These are phyloP conservation scores for Nebria salina DNA, from an alignment of 2,888 invertebrate genomes.

Conservation along the genomic window DNA sequence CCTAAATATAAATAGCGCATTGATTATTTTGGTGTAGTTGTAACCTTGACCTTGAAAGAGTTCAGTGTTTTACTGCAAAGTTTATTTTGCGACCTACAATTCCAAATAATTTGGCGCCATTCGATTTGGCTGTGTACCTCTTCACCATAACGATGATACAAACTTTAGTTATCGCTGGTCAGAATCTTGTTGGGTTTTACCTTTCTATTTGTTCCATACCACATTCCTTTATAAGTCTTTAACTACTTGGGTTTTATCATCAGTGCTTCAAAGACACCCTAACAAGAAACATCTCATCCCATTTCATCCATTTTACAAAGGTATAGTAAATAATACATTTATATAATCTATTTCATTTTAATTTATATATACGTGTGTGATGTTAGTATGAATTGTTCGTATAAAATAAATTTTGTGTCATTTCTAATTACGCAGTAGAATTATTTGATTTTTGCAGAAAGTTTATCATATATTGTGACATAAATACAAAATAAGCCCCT, in stretches of 20 bases:
- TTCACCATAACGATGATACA: background rate
- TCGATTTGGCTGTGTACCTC: background rate
- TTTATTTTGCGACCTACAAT: slow-evolving; percentile 25
- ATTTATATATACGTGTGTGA: background rate
- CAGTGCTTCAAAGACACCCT: slow-evolving; percentile 2
- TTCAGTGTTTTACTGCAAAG: slow-evolving; percentile 2
- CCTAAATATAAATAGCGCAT: background rate
- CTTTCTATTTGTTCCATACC: slow-evolving; percentile 23
- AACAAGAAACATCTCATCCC: slow-evolving; percentile 15
- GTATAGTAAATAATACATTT: slow-evolving; percentile 16
- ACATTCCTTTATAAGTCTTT: slow-evolving; percentile 13
- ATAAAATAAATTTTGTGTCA: too few species aligned
- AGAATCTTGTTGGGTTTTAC: slow-evolving; percentile 20
- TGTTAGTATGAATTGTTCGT: too few species aligned
- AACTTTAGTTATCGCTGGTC: slow-evolving; percentile 18
- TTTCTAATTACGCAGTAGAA: too few species aligned
- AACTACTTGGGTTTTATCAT: background rate
- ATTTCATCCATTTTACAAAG: background rate
- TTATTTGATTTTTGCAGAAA: too few species aligned
- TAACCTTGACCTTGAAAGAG: slow-evolving; percentile 22
- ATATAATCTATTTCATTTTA: background rate
- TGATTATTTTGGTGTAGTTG: background rate
- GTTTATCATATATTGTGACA: too few species aligned
- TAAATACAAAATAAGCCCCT: too few species aligned
- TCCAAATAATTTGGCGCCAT: slow-evolving; percentile 23